phyloP scores from a whole-genome alignment of 2,113 vertebrate genomes.

The Pygoscelis adeliae region DNA sequence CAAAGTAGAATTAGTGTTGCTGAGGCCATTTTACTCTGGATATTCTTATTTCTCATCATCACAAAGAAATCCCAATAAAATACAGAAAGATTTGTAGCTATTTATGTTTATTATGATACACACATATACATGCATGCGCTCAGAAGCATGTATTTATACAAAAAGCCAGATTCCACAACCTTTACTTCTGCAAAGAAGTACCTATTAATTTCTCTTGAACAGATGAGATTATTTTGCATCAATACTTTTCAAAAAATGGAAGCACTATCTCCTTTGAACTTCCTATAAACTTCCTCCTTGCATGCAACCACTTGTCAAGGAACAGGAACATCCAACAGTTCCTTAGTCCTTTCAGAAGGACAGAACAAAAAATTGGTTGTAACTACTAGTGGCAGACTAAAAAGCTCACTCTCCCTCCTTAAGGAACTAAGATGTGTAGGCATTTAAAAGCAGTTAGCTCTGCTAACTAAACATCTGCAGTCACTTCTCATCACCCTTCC shows the following conservation, averaged over 20 bases:
- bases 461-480: not conserved
- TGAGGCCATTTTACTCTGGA: not conserved
- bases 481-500: not conserved
- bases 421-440: not conserved
- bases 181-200: not conserved
- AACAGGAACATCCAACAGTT: not conserved
- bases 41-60: not conserved
- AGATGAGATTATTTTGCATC: not conserved
- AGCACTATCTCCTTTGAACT: not conserved
- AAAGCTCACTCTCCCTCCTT: not conserved
- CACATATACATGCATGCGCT: not conserved
- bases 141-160: not conserved
- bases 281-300: not conserved
- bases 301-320: not conserved
- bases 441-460: not conserved
- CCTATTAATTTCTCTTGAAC: not conserved
- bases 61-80: not conserved
- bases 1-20: not conserved
- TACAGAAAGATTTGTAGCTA: not conserved
- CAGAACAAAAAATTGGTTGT: not conserved
- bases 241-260: not conserved
- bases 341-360: not conserved
- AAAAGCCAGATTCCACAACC: not conserved
- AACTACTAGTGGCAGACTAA: not conserved
- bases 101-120: not conserved